These are phyloP conservation scores for Antedon bifida DNA, from an alignment of 35 echinoderm and acorn worm genomes.

Conservation along the genomic window DNA sequence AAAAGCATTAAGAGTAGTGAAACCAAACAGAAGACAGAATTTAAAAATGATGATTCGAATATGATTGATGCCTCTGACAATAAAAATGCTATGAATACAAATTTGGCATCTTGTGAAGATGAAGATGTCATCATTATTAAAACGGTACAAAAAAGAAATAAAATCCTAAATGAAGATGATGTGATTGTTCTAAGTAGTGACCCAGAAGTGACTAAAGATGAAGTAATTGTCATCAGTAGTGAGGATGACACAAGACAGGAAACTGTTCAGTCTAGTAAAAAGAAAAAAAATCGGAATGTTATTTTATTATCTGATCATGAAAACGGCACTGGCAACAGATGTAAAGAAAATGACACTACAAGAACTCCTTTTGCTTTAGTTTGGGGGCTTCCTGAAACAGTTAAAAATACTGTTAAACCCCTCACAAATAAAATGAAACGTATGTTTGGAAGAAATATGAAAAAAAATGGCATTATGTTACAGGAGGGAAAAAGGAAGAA, in stretches of 20 bases:
- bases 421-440: neutral
- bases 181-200: neutral
- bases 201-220: neutral
- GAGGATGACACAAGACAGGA: neutral
- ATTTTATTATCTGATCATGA: neutral
- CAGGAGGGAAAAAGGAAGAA: neutral
- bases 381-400: neutral
- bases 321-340: neutral
- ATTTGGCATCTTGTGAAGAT: neutral
- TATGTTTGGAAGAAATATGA: neutral
- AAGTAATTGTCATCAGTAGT: neutral
- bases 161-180: neutral
- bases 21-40: no score
- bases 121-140: neutral
- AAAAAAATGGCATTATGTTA: neutral
- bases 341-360: neutral
- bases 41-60: neutral
- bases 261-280: neutral
- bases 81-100: neutral
- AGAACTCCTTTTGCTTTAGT: neutral
- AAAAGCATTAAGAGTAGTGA: no score
- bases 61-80: no score
- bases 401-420: neutral
- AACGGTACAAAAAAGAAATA: neutral
- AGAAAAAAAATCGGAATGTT: neutral